Conservation (phyloP, 1,140 invertebrate species). For the Scaptomyza hsui region DNA sequence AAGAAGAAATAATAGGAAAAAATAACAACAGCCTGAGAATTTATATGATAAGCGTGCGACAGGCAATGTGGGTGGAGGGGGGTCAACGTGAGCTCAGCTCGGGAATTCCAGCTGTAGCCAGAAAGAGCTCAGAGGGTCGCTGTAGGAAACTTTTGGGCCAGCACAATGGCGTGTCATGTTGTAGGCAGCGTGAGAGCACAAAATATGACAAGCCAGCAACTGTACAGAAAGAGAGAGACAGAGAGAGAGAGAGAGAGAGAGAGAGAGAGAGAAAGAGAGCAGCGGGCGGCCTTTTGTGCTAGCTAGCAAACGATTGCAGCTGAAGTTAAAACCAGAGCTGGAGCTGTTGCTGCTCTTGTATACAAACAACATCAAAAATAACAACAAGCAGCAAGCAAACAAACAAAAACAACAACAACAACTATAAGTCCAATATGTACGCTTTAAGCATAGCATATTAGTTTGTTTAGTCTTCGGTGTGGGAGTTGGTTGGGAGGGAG, state of each 20-base stretch:
- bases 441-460: constrained; percentile 83
- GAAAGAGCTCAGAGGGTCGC: constrained; percentile 63
- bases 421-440: constrained; percentile 82
- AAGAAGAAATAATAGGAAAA: constrained; percentile 20
- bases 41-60: constrained; percentile 77
- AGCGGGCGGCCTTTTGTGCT: constrained; percentile 75
- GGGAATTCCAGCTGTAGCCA: constrained; percentile 27
- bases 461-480: constrained; percentile 66
- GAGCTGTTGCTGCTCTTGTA: constrained; percentile 11
- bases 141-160: constrained; percentile 48
- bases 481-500: constrained; percentile 4
- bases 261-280: constrained; percentile 19
- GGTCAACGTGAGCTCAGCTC: constrained; percentile 57
- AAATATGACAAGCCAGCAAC: constrained; percentile 70
- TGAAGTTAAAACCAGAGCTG: not conserved
- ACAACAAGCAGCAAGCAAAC: constrained; percentile 73
- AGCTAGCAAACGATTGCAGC: constrained; percentile 21
- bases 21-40: constrained; percentile 68
- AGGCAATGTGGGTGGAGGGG: constrained; percentile 11
- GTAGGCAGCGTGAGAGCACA: constrained; percentile 56
- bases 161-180: constrained; percentile 58
- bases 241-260: too few relatives aligned
- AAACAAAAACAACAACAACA: constrained; percentile 42
- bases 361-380: constrained; percentile 82
- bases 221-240: not conserved